Conservation (phyloP, 2,113 vertebrate species). For the Bufo gargarizans region DNA sequence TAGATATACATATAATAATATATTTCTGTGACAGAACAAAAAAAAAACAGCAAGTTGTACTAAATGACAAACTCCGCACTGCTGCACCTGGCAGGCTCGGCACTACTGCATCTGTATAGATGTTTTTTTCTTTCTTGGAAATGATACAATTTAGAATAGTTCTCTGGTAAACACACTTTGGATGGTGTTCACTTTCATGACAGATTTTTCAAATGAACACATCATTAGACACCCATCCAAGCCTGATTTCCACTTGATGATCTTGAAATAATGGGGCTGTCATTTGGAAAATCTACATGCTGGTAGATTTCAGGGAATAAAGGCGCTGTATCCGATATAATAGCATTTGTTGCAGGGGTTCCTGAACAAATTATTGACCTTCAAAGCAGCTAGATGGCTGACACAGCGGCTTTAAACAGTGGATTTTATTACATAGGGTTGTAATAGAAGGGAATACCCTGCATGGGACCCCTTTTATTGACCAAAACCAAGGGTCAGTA, state of each 20-base stretch:
- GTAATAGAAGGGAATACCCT: background rate
- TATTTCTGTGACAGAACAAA: too few relatives aligned
- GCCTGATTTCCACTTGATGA: constrained; percentile 16
- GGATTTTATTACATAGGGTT: background rate
- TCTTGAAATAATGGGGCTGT: background rate
- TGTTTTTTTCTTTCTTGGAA: background rate
- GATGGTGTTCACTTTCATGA: background rate
- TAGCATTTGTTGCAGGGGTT: background rate
- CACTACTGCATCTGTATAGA: background rate
- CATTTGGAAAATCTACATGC: background rate
- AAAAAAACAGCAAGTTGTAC: background rate
- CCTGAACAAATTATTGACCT: background rate
- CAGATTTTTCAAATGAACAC: constrained; percentile 24
- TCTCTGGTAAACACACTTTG: background rate
- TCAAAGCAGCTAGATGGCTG: background rate
- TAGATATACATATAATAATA: too few relatives aligned
- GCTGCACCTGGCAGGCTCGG: background rate
- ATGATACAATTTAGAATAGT: background rate
- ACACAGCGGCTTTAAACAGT: background rate
- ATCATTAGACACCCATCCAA: constrained; percentile 27
- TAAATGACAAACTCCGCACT: background rate
- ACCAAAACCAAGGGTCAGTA: background rate
- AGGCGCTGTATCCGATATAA: background rate
- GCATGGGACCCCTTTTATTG: background rate
- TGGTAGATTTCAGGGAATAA: background rate